Base-by-base conservation (phyloP, 2,113 vertebrate species). In the Scolopax mira region DNA sequence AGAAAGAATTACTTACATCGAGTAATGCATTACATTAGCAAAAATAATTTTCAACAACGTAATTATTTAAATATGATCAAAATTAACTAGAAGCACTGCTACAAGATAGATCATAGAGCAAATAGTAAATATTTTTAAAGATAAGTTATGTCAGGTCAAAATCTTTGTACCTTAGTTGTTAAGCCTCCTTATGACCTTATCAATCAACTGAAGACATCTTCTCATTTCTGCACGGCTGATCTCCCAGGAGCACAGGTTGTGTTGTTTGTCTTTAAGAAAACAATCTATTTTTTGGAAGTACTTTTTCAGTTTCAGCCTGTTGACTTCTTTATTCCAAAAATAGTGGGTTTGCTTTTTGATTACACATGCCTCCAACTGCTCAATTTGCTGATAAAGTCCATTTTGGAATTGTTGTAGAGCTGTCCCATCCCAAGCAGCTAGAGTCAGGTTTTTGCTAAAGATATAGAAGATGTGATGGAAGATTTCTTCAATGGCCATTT, bases 161-260 rank as follows among this genome's bases (percentile, higher is more conserved):
- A 44, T 85, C 10, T 75, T 51, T 48, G n/a, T 96, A 93, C 93
- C 97, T 96, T 92, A 96, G 37, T 91, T 87, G 46, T 88, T 69
- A 75, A 94, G 49, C 62, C 65, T 96, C 39, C 65, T 89, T 79
- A 83, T 13, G 46, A 84, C 41, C 75, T 91, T 95, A 42, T 95
- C 93, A 58, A 93, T 82, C 80, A 95, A 0, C 6, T 89, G 89
- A 83, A 92, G 91, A 65, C 88, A 96, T 71, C 13, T 94, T 33
- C 92, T 88, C 51, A 89, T 90, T 95, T 97, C 95, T 67, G 70
- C 80, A 27, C 93, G 96, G 57, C 96, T 88, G 48, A 89, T 77
- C 79, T 95, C 93, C 93, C 92, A 96, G 77, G 90, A 89, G 78
- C 90, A 96, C 49, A 71, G 51, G 31, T 91, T 86, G 0, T 94